Conservation (phyloP, 2,888 invertebrate genomes). For the Rhaphigaster nebulosa region DNA sequence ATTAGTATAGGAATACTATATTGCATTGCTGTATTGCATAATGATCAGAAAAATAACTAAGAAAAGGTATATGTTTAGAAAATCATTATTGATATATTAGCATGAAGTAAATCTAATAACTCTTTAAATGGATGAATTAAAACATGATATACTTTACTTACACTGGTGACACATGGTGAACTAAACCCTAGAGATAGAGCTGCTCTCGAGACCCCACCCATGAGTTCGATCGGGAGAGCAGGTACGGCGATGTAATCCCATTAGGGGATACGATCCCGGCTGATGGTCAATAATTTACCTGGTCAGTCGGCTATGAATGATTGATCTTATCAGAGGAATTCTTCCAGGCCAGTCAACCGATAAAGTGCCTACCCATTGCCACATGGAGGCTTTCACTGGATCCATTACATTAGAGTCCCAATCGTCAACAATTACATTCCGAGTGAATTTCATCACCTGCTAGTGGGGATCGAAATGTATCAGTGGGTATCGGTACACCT, state of each 20-base stretch:
- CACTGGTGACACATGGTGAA: background rate
- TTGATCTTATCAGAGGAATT: slow-evolving; percentile 41
- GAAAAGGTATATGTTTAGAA: no score
- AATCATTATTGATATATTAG: no score
- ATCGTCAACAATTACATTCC: slow-evolving; percentile 16
- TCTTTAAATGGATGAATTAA: no score
- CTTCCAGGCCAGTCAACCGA: slow-evolving; percentile 28
- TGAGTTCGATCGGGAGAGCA: slow-evolving; percentile 6
- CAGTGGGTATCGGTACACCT: background rate
- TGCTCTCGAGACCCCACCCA: background rate
- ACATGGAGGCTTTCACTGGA: background rate
- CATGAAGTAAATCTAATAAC: no score
- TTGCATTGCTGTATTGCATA: no score
- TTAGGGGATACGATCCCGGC: slow-evolving; percentile 14
- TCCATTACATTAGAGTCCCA: background rate
- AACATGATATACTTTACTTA: background rate
- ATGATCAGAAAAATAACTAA: background rate
- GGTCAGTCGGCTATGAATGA: slow-evolving; percentile 36
- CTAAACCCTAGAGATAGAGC: background rate
- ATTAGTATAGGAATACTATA: background rate
- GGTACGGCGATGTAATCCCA: slow-evolving; percentile 18
- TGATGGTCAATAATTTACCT: slow-evolving; percentile 30
- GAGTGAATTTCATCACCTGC: background rate
- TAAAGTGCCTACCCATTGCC: background rate
- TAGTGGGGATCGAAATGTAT: background rate